Percentiles rank a stretch among this genome's conserved stretches.
Conservation (phyloP, 2,888 invertebrate species). For the Melanchra persicariae region DNA sequence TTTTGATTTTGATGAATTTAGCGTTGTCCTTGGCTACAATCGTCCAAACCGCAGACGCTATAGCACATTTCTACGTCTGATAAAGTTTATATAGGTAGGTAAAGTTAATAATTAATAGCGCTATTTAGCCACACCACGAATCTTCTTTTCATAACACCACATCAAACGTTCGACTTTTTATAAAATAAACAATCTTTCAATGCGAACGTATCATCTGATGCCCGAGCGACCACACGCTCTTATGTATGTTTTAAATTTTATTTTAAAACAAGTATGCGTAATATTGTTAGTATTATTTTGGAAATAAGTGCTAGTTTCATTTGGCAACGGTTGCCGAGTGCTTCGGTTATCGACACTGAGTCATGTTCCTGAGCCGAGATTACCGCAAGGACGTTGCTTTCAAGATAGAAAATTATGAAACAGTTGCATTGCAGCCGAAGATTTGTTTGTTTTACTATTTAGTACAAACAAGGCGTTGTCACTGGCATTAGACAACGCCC, state of each 20-base stretch:
- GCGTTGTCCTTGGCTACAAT: neutral
- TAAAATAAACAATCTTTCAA: slow-evolving; percentile 54
- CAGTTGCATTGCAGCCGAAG: slow-evolving; percentile 65
- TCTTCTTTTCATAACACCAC: slow-evolving; percentile 46
- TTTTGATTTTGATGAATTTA: slow-evolving; percentile 6
- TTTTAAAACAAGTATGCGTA: slow-evolving; percentile 67
- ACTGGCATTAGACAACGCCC: slow-evolving; percentile 72
- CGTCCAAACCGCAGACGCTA: slow-evolving; percentile 2
- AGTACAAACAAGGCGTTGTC: slow-evolving; percentile 48
- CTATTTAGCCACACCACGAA: slow-evolving; percentile 22
- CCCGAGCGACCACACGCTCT: slow-evolving; percentile 50
- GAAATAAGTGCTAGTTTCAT: slow-evolving; percentile 81
- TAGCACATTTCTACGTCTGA: neutral
- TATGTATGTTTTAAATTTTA: slow-evolving; percentile 53
- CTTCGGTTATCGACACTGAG: slow-evolving; percentile 78
- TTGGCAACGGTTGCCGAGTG: slow-evolving; percentile 82
- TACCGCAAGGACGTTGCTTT: slow-evolving; percentile 85
- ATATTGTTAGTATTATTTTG: slow-evolving; percentile 77
- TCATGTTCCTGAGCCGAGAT: slow-evolving; percentile 83
- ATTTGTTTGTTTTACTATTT: slow-evolving; percentile 43
- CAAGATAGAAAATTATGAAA: slow-evolving; percentile 80
- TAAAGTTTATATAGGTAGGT: slow-evolving; percentile 19
- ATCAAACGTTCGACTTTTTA: slow-evolving; percentile 55
- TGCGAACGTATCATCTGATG: slow-evolving; percentile 49
- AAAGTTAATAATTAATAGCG: slow-evolving; percentile 29